These are phyloP conservation scores for Disparrhopalites patrizii DNA, from an alignment of 2,888 invertebrate species.

Conservation along the genomic window DNA sequence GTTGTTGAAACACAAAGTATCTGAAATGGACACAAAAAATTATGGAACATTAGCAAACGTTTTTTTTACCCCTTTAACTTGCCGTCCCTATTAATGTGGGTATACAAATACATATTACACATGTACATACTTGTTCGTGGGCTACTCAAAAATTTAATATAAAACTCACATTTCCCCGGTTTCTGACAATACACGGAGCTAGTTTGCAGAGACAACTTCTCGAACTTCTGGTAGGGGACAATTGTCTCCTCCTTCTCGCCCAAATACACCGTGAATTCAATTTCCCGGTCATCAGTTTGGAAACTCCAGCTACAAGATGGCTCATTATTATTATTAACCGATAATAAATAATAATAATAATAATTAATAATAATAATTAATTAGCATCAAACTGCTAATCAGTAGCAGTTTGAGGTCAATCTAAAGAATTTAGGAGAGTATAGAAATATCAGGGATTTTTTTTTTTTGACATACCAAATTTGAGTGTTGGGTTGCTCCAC, in stretches of 20 bases:
- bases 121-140: constrained; percentile 8
- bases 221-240: constrained; percentile 45
- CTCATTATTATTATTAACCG: too few species aligned
- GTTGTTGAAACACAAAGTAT: constrained; percentile 47
- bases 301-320: constrained; percentile 46
- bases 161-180: constrained; percentile 44
- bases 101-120: neutral
- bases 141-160: too few species aligned
- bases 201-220: constrained; percentile 40
- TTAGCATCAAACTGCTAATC: neutral
- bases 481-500: constrained; percentile 43
- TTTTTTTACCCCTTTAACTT: too few species aligned
- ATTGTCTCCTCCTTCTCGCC: constrained; percentile 45
- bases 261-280: constrained; percentile 45
- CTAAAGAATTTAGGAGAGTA: too few species aligned
- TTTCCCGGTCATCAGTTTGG: constrained; percentile 46
- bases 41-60: neutral
- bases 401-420: neutral
- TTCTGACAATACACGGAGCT: constrained; percentile 44
- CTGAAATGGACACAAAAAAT: constrained; percentile 15
- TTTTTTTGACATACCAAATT: constrained; percentile 38
- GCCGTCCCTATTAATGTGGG: neutral
- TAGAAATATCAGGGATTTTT: too few species aligned
- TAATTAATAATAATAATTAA: neutral
- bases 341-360: neutral